A percentile compares a stretch with the other conserved stretches of the same genome.
Evolutionary conservation across 2,113 vertebrate species (phyloP).

Genomic region (Verasper variegatus): DNA sequence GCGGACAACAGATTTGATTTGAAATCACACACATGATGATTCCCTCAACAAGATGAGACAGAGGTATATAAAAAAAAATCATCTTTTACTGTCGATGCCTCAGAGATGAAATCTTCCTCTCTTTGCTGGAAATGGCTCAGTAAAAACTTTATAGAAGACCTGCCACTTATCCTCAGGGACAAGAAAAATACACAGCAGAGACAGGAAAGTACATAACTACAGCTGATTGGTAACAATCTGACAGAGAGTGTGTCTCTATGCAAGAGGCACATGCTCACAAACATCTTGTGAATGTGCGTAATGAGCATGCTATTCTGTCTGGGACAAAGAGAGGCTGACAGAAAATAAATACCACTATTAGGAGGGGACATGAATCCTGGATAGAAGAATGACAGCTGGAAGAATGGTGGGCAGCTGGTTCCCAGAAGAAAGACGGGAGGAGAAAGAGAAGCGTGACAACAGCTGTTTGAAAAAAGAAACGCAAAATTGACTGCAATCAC

Average conservation of each 20-base stretch:
- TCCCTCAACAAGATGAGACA: not conserved
- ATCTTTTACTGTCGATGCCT: no score
- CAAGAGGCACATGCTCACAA: conserved; percentile 3
- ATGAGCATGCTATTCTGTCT: conserved; percentile 44
- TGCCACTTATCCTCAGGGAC: not conserved
- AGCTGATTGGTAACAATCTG: conserved; percentile 11
- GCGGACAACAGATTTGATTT: no score
- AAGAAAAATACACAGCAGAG: not conserved
- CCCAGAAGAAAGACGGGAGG: conserved; percentile 17
- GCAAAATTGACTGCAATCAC: not conserved
- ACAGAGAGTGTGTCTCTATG: not conserved
- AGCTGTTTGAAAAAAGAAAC: conserved; percentile 30
- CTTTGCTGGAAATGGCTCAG: not conserved
- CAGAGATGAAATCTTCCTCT: no score
- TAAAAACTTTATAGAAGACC: not conserved
- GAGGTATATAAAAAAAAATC: no score
- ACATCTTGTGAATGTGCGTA: conserved; percentile 31
- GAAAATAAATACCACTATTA: conserved; percentile 66
- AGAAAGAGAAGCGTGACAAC: conserved; percentile 7
- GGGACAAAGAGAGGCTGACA: conserved; percentile 61
- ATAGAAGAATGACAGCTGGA: conserved; percentile 58
- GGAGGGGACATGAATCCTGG: conserved; percentile 29
- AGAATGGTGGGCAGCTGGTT: conserved; percentile 52
- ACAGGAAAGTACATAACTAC: not conserved
- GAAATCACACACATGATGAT: no score